phyloP scores from a whole-genome alignment of 2,888 invertebrate genomes.

The Caenorhabditis zanzibari region DNA sequence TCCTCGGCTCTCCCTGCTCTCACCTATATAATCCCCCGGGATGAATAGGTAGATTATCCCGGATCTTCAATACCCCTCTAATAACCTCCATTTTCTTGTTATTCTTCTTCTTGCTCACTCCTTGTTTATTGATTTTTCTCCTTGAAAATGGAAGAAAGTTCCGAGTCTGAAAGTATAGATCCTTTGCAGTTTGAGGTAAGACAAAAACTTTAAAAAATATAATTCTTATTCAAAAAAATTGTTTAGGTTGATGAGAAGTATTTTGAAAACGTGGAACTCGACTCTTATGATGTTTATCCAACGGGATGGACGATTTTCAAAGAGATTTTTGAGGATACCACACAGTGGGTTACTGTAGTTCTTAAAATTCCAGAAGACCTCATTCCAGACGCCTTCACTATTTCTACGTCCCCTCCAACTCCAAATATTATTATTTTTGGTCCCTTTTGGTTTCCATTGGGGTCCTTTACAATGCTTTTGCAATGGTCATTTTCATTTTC shows the following conservation, averaged over 20 bases:
- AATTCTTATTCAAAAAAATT: too few species aligned
- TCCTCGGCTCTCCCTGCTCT: background rate
- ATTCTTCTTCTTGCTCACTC: background rate
- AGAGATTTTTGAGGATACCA: constrained; percentile 10
- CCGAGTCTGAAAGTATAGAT: background rate
- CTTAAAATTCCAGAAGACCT: background rate
- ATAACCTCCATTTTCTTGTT: background rate
- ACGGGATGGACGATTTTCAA: constrained; percentile 33
- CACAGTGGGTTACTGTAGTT: background rate
- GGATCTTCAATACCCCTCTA: background rate
- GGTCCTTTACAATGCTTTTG: constrained; percentile 79
- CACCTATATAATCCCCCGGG: constrained; percentile 4
- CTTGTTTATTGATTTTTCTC: background rate
- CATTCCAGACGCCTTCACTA: constrained; percentile 29
- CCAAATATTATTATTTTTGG: constrained; percentile 77
- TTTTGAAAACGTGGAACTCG: constrained; percentile 23
- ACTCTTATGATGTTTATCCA: constrained; percentile 23
- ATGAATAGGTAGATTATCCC: constrained; percentile 24
- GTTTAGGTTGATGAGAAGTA: constrained; percentile 9
- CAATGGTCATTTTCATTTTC: constrained; percentile 81
- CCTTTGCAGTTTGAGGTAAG: constrained; percentile 18
- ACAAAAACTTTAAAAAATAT: background rate
- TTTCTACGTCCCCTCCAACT: constrained; percentile 55
- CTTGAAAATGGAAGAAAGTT: background rate
- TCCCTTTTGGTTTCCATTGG: constrained; percentile 76